Evolutionary conservation across 2,797 vertebrate genomes (phyloP).

Genomic region (Falco peregrinus): DNA sequence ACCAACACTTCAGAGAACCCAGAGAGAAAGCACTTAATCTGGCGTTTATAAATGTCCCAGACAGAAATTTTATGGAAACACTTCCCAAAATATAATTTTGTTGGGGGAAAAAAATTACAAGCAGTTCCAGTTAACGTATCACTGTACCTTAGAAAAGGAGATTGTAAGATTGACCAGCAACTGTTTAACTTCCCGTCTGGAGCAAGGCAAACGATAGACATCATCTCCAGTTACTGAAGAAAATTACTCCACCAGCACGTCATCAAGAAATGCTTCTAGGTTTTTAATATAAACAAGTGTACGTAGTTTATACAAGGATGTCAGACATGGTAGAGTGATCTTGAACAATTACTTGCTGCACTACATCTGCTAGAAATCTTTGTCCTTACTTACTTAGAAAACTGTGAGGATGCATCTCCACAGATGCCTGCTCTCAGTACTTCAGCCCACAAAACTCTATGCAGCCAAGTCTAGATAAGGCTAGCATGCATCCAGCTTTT

Average conservation of each 20-base stretch:
- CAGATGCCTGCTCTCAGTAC: neutral
- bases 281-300: constrained; percentile 31
- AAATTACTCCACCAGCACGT: neutral
- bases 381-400: neutral
- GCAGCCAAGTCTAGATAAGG: constrained; percentile 4
- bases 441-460: neutral
- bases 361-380: constrained; percentile 32
- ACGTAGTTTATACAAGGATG: neutral
- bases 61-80: neutral
- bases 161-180: neutral
- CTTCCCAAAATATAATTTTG: neutral
- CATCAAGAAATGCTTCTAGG: neutral
- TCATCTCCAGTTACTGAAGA: neutral
- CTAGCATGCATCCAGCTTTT: neutral
- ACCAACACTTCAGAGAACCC: neutral
- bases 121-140: neutral
- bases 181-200: neutral
- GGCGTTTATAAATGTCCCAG: neutral
- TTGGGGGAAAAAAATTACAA: neutral
- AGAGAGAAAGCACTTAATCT: neutral
- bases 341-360: neutral
- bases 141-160: neutral
- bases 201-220: neutral
- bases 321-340: constrained; percentile 24
- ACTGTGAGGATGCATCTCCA: neutral